Evolutionary conservation across 1,140 invertebrate genomes (phyloP).

Genomic region (Dolichoris vasculosae): DNA sequence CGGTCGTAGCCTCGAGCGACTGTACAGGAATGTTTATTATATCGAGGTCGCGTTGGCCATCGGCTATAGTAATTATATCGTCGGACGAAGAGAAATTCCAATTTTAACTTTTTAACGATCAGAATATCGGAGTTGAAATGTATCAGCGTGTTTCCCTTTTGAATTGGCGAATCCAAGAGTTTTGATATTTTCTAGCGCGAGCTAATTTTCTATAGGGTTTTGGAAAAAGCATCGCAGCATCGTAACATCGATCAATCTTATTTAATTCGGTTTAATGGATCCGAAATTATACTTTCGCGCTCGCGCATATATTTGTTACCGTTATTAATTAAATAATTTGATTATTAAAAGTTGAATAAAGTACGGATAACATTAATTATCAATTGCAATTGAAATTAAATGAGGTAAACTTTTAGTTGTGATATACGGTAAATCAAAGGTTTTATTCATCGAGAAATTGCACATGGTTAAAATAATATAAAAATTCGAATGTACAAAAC

Average conservation of each 20-base stretch:
- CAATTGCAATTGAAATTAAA: not conserved
- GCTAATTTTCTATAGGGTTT: not conserved
- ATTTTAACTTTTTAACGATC: not conserved
- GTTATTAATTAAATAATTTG: not conserved
- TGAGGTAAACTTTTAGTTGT: too few relatives aligned
- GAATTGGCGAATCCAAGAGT: not conserved
- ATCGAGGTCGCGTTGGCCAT: not conserved
- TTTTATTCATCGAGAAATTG: not conserved
- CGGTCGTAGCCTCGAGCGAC: not conserved
- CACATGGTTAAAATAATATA: not conserved
- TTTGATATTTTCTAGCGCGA: not conserved
- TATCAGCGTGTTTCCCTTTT: not conserved
- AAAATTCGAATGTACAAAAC: not conserved
- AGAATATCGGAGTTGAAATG: not conserved
- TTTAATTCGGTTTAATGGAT: not conserved
- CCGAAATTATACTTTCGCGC: not conserved
- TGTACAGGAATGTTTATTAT: not conserved
- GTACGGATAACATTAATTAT: not conserved
- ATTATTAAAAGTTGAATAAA: not conserved
- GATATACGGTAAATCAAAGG: not conserved
- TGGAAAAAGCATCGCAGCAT: not conserved
- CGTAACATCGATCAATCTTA: too few relatives aligned
- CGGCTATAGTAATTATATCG: not conserved
- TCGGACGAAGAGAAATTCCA: not conserved
- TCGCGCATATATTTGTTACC: not conserved